Base-by-base conservation (phyloP, 2,797 vertebrate genomes). In the Molossus molossus region DNA sequence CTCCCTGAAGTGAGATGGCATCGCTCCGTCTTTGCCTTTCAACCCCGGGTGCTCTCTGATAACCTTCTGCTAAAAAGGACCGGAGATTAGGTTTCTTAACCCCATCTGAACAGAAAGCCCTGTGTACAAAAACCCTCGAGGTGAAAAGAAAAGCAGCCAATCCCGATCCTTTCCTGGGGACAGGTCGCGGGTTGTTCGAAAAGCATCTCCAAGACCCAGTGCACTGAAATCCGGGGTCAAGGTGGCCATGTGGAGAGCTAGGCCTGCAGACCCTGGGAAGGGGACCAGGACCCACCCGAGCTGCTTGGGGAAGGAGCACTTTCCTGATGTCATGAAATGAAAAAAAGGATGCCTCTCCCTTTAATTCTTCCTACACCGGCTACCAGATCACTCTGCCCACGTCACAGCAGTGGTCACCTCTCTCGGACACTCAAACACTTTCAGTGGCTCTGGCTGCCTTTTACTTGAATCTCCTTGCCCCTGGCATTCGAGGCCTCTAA, bases 11-110 rank as follows among this genome's bases (percentile, higher is more conserved):
- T 9, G 11, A 67, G 53, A 23, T 15, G n/a, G 8, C 29, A 9
- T 83, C 20, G 18, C 11, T 8, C 5, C 9, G 9, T 5, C 20
- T 90, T 92, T 70, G 9, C 50, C 64, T 95, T 93, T 94, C 72
- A 45, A 55, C 21, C n/a, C 53, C 55, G 27, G 3, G 55, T 92
- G 48, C 17, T 96, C 88, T 96, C 82, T 87, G 37, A 67, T 77
- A 82, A 94, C 1, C 0, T 64, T 77, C 23, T 64, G 29, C 21
- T 25, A 33, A 81, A 89, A 69, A 6, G 0, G 29, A 50, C 50
- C 21, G 25, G 12, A 86, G 18, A 3, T 70, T 18, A 55, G 72
- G 23, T 90, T 96, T 83, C 87, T 64, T 81, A 80, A 29, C 27
- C 8, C 55, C 18, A 17, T 69, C 72, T 84, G 14, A 75, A 81